phyloP scores from a whole-genome alignment of 2,888 invertebrate species.

The Erebia palarica region DNA sequence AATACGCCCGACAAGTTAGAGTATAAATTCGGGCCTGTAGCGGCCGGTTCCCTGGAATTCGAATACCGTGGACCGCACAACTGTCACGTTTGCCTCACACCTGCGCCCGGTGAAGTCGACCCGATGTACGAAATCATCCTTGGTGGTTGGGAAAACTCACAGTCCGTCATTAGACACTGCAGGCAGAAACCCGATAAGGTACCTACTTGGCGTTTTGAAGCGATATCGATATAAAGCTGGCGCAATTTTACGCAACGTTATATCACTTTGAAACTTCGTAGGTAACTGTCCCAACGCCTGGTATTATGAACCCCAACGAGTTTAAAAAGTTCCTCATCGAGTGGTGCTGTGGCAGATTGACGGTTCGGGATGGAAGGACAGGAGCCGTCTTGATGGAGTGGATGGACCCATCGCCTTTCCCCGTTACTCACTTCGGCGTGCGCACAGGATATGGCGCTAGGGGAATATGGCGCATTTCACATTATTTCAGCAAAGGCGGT shows the following conservation, averaged over 20 bases:
- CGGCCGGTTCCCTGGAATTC: constrained; percentile 78
- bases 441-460: constrained; percentile 85
- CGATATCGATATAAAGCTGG: constrained; percentile 35
- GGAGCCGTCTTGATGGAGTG: constrained; percentile 83
- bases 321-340: constrained; percentile 81
- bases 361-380: constrained; percentile 72
- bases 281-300: constrained; percentile 83
- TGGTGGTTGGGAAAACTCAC: constrained; percentile 86
- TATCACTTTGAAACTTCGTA: constrained; percentile 57
- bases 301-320: constrained; percentile 80
- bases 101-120: constrained; percentile 78
- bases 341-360: constrained; percentile 81
- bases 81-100: constrained; percentile 84
- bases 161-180: constrained; percentile 85
- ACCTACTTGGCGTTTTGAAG: constrained; percentile 48
- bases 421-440: constrained; percentile 84
- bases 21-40: constrained; percentile 82
- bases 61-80: constrained; percentile 84
- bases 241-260: constrained; percentile 32
- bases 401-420: constrained; percentile 83
- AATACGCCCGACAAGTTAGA: constrained; percentile 82
- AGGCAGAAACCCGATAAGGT: constrained; percentile 85
- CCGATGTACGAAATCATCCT: constrained; percentile 86
- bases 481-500: constrained; percentile 62
- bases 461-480: constrained; percentile 83